A percentile compares a stretch with the other conserved stretches of the same genome.
Conservation (phyloP, 2,888 invertebrate genomes). For the Elegia similella region DNA sequence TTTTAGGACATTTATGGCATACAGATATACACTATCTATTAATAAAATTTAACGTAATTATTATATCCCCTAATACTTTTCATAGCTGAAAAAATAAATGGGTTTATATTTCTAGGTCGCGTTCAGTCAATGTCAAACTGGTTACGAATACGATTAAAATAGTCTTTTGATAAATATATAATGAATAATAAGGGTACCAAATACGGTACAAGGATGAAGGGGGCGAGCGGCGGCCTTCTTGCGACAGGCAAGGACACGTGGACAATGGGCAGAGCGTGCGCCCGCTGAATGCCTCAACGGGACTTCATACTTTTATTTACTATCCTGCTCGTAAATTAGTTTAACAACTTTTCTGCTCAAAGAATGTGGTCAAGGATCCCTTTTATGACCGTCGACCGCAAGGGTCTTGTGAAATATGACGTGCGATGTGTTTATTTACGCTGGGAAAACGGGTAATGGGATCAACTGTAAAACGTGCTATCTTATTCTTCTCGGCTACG, state of each 20-base stretch:
- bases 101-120: background rate
- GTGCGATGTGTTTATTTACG: constrained; percentile 12
- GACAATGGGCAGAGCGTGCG: constrained; percentile 59
- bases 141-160: background rate
- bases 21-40: no score
- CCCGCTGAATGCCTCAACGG: constrained; percentile 47
- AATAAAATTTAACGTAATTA: no score
- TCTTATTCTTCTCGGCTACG: no score
- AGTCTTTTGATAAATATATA: constrained; percentile 1
- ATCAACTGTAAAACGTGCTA: background rate
- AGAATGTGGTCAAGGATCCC: constrained; percentile 49
- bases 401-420: constrained; percentile 32
- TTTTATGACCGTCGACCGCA: constrained; percentile 46
- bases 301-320: constrained; percentile 49
- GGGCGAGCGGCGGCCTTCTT: constrained; percentile 57
- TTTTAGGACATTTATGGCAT: no score
- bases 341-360: constrained; percentile 49
- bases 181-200: constrained; percentile 19
- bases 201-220: constrained; percentile 33
- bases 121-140: background rate
- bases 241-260: constrained; percentile 53
- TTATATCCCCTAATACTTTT: no score
- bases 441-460: background rate
- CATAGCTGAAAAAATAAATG: background rate
- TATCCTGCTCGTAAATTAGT: constrained; percentile 55